Conservation (phyloP, 2,113 vertebrate genomes). For the Pseudopodoces humilis region DNA sequence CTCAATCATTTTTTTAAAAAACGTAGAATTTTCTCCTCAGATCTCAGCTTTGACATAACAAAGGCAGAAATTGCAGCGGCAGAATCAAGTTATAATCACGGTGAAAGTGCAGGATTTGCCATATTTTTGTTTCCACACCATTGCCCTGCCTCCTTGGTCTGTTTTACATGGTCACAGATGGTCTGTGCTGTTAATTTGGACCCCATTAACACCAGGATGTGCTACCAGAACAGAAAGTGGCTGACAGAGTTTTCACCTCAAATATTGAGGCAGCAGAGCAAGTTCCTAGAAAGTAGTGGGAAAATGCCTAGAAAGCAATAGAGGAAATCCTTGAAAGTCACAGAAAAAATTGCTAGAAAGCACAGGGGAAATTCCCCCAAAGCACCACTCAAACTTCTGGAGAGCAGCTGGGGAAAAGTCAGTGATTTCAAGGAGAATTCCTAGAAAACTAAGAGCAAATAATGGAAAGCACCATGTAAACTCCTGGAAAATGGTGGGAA, state of each 20-base stretch:
- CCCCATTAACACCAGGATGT: background rate
- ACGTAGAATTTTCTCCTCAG: background rate
- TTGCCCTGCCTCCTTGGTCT: background rate
- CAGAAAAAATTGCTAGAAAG: background rate
- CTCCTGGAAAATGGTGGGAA: background rate
- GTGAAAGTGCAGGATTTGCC: background rate
- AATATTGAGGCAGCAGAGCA: background rate
- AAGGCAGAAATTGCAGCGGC: background rate
- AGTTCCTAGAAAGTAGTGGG: background rate
- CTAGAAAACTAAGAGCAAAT: background rate
- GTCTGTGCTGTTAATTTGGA: background rate
- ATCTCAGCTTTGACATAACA: background rate
- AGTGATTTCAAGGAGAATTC: background rate
- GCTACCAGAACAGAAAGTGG: background rate
- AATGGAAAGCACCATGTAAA: background rate
- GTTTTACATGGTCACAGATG: background rate
- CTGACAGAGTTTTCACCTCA: background rate
- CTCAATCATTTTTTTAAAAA: background rate
- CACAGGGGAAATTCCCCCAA: background rate
- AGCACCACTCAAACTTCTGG: background rate
- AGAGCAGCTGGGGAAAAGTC: background rate
- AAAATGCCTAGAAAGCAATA: background rate
- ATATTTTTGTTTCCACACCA: background rate
- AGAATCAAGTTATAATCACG: background rate
- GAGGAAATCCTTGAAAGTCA: background rate